Evolutionary conservation across 2,113 vertebrate species (phyloP).

Genomic region (Oxyura jamaicensis): DNA sequence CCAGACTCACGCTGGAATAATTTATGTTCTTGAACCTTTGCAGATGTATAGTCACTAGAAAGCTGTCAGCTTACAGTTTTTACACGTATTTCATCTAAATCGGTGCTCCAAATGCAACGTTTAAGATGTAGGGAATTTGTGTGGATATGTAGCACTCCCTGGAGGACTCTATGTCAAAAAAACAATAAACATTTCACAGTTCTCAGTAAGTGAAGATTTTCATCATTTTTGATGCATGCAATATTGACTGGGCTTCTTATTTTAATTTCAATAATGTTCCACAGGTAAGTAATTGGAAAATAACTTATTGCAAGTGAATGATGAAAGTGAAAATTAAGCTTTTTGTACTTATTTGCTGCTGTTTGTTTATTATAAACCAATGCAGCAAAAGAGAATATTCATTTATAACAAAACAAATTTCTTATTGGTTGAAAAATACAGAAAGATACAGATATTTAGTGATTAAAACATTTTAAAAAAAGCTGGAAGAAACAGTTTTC

Average conservation of each 20-base stretch:
- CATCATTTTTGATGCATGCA: constrained; percentile 33
- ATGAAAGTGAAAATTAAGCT: not conserved
- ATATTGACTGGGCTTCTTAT: constrained; percentile 8
- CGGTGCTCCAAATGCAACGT: constrained; percentile 51
- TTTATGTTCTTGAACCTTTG: constrained; percentile 44
- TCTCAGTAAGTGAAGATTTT: constrained; percentile 15
- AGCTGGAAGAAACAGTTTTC: not conserved
- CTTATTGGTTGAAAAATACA: not conserved
- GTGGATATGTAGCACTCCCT: constrained; percentile 73
- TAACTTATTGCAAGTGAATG: not conserved
- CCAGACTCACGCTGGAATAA: constrained; percentile 37
- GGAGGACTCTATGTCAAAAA: constrained; percentile 61
- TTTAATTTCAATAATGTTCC: constrained; percentile 38
- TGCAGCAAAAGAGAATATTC: not conserved
- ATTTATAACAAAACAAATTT: not conserved
- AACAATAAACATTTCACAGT: constrained; percentile 59
- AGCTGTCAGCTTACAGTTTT: constrained; percentile 64
- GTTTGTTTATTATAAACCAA: not conserved
- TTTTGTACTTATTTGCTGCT: not conserved
- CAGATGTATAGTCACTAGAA: constrained; percentile 62
- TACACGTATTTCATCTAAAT: constrained; percentile 70
- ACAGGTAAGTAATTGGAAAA: constrained; percentile 22
- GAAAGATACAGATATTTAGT: not conserved
- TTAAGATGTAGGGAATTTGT: constrained; percentile 52
- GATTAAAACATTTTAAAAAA: not conserved